Evolutionary conservation across 2,888 invertebrate species (phyloP), one percentile per base, ranked within the genome.

Genomic region (Phortica okadai): DNA sequence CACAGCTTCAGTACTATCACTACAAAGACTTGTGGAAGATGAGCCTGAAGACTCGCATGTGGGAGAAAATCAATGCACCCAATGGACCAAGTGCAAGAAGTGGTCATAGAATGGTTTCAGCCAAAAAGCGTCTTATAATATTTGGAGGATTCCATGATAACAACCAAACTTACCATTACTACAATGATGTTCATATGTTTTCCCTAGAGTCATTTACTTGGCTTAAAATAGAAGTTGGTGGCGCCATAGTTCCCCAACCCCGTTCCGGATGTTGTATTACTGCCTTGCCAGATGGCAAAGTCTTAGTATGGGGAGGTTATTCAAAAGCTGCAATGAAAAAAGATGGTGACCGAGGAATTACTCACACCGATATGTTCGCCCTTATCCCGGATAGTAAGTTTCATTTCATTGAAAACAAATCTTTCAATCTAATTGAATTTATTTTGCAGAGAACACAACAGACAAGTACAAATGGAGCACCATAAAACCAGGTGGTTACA

Each of bases 131-230:
- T 84, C 91, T 98, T 1, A 92, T 97, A 79, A 92, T 98, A 6
- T 98, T 98, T 92, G 98, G 98, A 0, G 98, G 98, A 0, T 98
- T 97, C 91, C 94, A 96, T 87, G 98, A 98, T 91, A 98, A 97
- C 90, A 93, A 95, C 1, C 93, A 96, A 76, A 95, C 96, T 78
- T 97, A 95, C 90, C 95, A 95, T 83, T 98, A 98, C 92, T 97
- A 94, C 90, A 98, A 98, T 90, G 98, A 98, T 90, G 90, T 97
- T 1, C 93, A 96, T 91, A 91, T 94, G 50, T 98, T 98, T 92
- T 95, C 96, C 83, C 91, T 96, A 81, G 96, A 97, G 86, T 94
- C 94, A 0, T 94, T 97, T 84, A 92, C 92, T 0, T 98, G 98
- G 98, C 92, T 91, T 2, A 95, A 95, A 89, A 87, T 98, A 70